Conservation (phyloP, 2,797 vertebrate genomes). For the Oreonectes daqikongensis region DNA sequence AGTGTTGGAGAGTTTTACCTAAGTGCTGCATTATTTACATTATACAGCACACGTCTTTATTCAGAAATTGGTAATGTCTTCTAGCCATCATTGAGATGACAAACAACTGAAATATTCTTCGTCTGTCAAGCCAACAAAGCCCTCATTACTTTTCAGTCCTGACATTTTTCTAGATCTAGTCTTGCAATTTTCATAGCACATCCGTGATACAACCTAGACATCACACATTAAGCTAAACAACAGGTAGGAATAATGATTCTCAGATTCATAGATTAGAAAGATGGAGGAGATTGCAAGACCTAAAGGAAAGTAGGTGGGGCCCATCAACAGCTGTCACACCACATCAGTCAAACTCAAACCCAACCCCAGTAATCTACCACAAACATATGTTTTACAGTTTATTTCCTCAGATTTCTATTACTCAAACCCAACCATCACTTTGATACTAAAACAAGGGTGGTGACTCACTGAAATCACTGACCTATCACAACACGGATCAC, state of each 20-base stretch:
- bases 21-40: background rate
- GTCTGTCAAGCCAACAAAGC: constrained; percentile 31
- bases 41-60: constrained; percentile 4
- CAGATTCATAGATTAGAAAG: background rate
- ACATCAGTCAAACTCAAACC: constrained; percentile 30
- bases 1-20: no score
- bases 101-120: constrained; percentile 43
- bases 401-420: constrained; percentile 49
- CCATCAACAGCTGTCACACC: constrained; percentile 32
- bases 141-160: constrained; percentile 48
- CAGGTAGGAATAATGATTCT: constrained; percentile 17
- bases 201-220: background rate
- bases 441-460: constrained; percentile 35
- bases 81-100: constrained; percentile 48
- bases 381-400: constrained; percentile 55
- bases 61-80: constrained; percentile 15
- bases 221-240: background rate
- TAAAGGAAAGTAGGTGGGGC: constrained; percentile 4
- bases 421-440: constrained; percentile 43
- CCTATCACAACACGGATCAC: constrained; percentile 9
- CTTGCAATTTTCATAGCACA: constrained; percentile 23
- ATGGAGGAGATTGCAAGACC: constrained; percentile 12
- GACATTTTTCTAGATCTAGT: constrained; percentile 33
- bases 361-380: constrained; percentile 8
- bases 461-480: constrained; percentile 46